Evolutionary conservation across 2,888 invertebrate genomes (phyloP).

Genomic region (Eledone cirrhosa): DNA sequence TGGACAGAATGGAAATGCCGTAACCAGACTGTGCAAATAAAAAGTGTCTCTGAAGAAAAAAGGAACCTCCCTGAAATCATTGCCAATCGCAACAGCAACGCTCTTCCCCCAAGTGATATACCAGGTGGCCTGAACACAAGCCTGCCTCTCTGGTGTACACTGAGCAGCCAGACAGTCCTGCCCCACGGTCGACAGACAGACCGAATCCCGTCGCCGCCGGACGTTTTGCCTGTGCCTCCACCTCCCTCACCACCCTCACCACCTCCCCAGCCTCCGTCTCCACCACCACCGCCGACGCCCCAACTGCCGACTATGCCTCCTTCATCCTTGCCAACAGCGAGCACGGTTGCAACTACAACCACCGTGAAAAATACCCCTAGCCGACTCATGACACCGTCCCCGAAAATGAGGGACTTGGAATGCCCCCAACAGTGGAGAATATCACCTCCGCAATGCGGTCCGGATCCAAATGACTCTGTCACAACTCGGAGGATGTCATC

Average conservation of each 20-base stretch:
- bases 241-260: neutral
- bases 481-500: too few relatives aligned
- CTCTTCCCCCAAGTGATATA: neutral
- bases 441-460: too few relatives aligned
- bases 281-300: constrained; percentile 11
- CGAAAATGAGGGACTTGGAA: neutral
- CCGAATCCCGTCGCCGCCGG: constrained; percentile 14
- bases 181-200: neutral
- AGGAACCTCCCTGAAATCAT: constrained; percentile 7
- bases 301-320: neutral
- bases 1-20: constrained; percentile 18
- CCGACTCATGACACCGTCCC: neutral
- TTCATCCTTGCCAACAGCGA: neutral
- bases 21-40: constrained; percentile 24
- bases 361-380: neutral
- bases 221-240: neutral
- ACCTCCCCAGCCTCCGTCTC: neutral
- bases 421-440: too few relatives aligned
- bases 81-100: neutral
- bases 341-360: neutral
- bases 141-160: constrained; percentile 21
- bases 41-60: constrained; percentile 25
- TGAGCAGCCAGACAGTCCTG: constrained; percentile 20
- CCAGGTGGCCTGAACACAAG: neutral
- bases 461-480: too few relatives aligned